These are phyloP conservation scores for Hormiphora californensis DNA, from an alignment of 37 sponge, comb jelly and placozoan species.

Conservation along the genomic window DNA sequence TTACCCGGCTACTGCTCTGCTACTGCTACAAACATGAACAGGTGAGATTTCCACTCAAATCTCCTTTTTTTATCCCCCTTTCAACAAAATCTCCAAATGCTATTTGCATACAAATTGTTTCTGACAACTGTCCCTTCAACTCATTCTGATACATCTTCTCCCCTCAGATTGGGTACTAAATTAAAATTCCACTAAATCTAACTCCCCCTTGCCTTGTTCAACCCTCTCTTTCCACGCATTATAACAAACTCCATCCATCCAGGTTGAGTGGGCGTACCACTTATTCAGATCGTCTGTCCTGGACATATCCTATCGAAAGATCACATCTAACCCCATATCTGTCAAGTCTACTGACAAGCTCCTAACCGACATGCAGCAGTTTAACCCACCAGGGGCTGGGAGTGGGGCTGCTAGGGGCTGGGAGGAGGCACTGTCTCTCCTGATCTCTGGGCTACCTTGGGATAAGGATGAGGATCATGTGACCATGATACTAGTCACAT, in stretches of 20 bases:
- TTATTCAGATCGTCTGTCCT: background rate
- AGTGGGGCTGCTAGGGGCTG: background rate
- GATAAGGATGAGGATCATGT: slow-evolving; percentile 7
- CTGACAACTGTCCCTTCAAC: too few relatives aligned
- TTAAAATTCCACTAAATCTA: too few relatives aligned
- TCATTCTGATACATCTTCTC: background rate
- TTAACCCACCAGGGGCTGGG: too few relatives aligned
- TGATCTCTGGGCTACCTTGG: background rate
- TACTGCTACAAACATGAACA: background rate
- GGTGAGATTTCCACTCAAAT: background rate
- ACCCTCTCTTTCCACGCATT: background rate
- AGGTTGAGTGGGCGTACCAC: slow-evolving; percentile 33
- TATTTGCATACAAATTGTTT: too few relatives aligned
- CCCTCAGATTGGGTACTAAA: too few relatives aligned
- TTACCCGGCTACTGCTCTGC: slow-evolving; percentile 8
- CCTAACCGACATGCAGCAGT: slow-evolving; percentile 38
- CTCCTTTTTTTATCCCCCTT: too few relatives aligned
- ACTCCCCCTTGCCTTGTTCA: background rate
- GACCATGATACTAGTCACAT: background rate
- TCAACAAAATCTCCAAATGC: too few relatives aligned
- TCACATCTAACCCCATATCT: background rate
- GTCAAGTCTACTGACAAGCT: background rate
- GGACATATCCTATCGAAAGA: background rate
- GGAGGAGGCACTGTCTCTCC: slow-evolving; percentile 6
- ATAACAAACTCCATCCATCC: too few relatives aligned